A percentile compares a stretch with the other conserved stretches of the same genome.
phyloP scores from a whole-genome alignment of 2,888 invertebrate species.

The Ptycholaimellus sp. region DNA sequence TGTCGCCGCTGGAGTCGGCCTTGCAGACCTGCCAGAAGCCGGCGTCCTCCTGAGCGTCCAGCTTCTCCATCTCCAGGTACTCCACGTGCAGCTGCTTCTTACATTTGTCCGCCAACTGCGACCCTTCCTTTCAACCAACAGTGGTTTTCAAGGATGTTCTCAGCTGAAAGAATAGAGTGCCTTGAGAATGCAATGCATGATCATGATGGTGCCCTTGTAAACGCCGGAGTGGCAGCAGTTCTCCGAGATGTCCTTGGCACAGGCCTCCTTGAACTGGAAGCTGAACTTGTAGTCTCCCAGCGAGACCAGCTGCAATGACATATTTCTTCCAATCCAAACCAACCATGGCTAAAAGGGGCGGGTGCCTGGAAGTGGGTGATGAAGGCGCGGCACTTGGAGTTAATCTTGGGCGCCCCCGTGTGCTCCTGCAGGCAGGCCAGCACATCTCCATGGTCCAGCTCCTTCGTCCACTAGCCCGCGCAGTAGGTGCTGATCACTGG shows the following conservation, averaged over 20 bases:
- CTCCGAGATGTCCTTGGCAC: slow-evolving; percentile 39
- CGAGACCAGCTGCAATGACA: slow-evolving; percentile 37
- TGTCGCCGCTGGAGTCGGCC: too few relatives aligned
- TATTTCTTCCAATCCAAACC: neutral
- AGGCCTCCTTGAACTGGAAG: slow-evolving; percentile 76
- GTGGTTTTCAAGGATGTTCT: too few relatives aligned
- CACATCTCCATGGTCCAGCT: slow-evolving; percentile 50
- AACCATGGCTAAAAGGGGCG: slow-evolving; percentile 9
- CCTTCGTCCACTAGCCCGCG: slow-evolving; percentile 27
- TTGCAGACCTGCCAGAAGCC: slow-evolving; percentile 1
- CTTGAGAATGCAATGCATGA: slow-evolving; percentile 38
- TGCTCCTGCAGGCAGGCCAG: slow-evolving; percentile 77
- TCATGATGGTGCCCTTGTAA: slow-evolving; percentile 39
- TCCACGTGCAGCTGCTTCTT: slow-evolving; percentile 69
- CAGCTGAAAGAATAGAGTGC: too few relatives aligned
- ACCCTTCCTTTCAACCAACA: too few relatives aligned
- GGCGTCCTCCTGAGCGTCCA: too few relatives aligned
- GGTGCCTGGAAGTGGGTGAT: slow-evolving; percentile 83
- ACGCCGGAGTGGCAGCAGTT: slow-evolving; percentile 30
- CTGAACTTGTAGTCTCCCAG: slow-evolving; percentile 77
- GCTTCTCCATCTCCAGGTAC: slow-evolving; percentile 45
- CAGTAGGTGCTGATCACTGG: slow-evolving; percentile 54
- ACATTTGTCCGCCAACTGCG: slow-evolving; percentile 60
- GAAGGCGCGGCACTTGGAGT: slow-evolving; percentile 61
- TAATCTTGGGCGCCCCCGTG: slow-evolving; percentile 61